Conservation (phyloP, 1,140 invertebrate species). For the Agrypnia vestita region DNA sequence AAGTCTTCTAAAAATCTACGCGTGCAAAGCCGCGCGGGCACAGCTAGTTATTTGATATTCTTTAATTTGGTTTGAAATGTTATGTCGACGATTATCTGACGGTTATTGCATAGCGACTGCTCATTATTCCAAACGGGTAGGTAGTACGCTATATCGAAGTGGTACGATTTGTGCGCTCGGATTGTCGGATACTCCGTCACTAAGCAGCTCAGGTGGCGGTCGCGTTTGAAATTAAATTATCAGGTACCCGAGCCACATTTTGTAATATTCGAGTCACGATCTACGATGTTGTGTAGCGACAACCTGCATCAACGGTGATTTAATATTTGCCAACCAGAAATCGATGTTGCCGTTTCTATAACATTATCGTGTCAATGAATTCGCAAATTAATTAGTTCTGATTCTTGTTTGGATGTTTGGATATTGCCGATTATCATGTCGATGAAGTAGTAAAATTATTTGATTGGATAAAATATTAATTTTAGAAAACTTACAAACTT, state of each 20-base stretch:
- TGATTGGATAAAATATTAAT: too few relatives aligned
- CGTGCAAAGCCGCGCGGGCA: too few relatives aligned
- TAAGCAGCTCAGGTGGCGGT: conserved; percentile 4
- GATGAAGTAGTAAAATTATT: too few relatives aligned
- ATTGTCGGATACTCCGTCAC: neutral
- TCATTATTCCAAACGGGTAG: neutral
- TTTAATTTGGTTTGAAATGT: too few relatives aligned
- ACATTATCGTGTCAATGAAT: too few relatives aligned
- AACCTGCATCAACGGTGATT: neutral
- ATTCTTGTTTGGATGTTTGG: too few relatives aligned
- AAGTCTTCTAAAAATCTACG: too few relatives aligned
- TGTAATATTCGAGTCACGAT: conserved; percentile 21
- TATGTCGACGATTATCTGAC: neutral
- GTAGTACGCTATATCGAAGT: neutral
- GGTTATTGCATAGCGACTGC: neutral
- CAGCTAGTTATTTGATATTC: too few relatives aligned
- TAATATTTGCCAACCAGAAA: conserved; percentile 1
- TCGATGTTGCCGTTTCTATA: too few relatives aligned
- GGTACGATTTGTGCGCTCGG: conserved; percentile 1
- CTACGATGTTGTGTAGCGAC: neutral
- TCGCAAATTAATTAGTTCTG: too few relatives aligned
- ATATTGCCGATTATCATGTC: too few relatives aligned
- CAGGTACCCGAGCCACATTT: neutral
- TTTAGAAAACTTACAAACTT: too few relatives aligned
- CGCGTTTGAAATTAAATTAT: conserved; percentile 1